Base-by-base conservation (phyloP, 1,140 invertebrate species). In the Sycophaga agraensis region DNA sequence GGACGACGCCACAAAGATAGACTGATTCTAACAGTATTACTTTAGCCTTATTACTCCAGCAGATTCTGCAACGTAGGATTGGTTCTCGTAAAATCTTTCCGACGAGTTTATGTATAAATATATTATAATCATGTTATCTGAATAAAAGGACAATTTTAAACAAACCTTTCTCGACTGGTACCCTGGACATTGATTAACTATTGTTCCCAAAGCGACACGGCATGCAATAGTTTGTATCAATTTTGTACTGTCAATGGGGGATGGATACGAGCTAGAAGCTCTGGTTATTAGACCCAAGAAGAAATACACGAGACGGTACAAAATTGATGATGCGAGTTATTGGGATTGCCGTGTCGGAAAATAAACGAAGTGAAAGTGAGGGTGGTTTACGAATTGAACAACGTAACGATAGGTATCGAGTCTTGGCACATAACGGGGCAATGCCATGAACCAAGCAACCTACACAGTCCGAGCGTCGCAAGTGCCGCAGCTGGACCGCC, bases 371-470 rank as follows among this genome's bases (percentile, higher is more conserved):
- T 22, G 1, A 11, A 56, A 2, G 34, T n/a, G n/a, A n/a, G n/a
- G n/a, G n/a, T n/a, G n/a, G n/a, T n/a, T n/a, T n/a, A n/a, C n/a
- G n/a, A n/a, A n/a, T 46, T 57, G 19, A 24, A 49, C 22, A 9
- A 49, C 24, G 45, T 6, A 21, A 46, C n/a, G 50, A 56, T 66
- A 77, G 76, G 77, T 65, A 65, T 79, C 24, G 73, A 70, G 59
- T 68, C 78, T 66, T 89, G 88, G 88, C 87, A 88, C 75, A 83
- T 88, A 42, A 11, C 28, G 11, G n/a, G n/a, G n/a, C n/a, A n/a
- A n/a, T 77, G 76, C 71, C 85, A 86, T 58, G 84, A 85, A 70
- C 82, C 85, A 83, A 86, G 82, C 83, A 86, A 87, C 24, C n/a
- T n/a, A n/a, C n/a, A n/a, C n/a, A n/a, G n/a, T n/a, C 71, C 78